phyloP scores from a whole-genome alignment of 2,797 vertebrate genomes.

The Parambassis ranga region DNA sequence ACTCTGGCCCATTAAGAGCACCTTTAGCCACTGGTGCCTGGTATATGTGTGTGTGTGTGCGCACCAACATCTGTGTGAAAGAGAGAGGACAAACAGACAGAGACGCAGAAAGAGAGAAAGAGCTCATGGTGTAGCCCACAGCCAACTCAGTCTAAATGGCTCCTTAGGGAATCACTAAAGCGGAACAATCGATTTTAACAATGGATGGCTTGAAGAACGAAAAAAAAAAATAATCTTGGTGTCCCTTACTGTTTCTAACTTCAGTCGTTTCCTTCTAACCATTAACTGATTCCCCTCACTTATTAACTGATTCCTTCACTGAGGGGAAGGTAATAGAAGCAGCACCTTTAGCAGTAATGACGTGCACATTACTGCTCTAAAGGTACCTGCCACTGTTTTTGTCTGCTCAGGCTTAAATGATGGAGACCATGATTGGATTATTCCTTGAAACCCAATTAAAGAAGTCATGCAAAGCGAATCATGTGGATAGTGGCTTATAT shows the following conservation, averaged over 20 bases:
- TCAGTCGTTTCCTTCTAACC: conserved; percentile 47
- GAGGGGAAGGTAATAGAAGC: conserved; percentile 47
- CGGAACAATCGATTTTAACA: conserved; percentile 74
- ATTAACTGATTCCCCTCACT: conserved; percentile 47
- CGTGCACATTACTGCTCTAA: too few relatives aligned
- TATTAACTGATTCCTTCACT: conserved; percentile 49
- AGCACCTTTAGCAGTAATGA: conserved; percentile 27
- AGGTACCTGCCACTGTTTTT: conserved; percentile 2
- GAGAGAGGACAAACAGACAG: background rate
- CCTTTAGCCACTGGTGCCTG: conserved; percentile 38
- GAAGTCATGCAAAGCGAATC: background rate
- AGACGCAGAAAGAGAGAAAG: conserved; percentile 2
- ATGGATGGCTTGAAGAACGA: conserved; percentile 64
- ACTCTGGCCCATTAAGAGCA: conserved; percentile 58
- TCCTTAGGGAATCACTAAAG: conserved; percentile 73
- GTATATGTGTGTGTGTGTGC: background rate
- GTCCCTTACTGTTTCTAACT: conserved; percentile 48
- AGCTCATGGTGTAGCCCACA: conserved; percentile 56
- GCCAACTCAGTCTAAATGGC: conserved; percentile 70
- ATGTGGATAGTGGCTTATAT: background rate
- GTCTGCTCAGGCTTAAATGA: background rate
- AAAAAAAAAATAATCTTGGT: conserved; percentile 20
- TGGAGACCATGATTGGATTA: conserved; percentile 19
- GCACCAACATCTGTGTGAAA: background rate
- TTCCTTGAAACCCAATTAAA: conserved; percentile 29